Conservation (phyloP, 2,113 vertebrate genomes). For the Cnemophilus loriae region DNA sequence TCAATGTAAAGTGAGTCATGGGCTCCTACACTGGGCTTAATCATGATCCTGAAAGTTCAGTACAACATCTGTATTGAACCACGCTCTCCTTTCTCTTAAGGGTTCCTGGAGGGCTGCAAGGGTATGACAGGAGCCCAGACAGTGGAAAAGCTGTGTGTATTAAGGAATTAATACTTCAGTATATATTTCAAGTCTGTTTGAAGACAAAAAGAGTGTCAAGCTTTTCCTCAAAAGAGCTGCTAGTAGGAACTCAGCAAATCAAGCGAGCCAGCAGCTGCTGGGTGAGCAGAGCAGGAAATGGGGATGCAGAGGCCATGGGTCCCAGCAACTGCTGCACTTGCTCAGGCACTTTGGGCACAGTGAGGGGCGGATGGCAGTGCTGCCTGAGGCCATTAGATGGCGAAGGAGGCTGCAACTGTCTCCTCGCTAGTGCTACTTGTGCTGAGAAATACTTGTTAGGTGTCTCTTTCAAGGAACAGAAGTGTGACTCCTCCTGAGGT, state of each 20-base stretch:
- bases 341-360: background rate
- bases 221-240: background rate
- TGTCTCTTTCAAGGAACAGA: background rate
- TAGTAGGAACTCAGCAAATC: background rate
- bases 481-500: background rate
- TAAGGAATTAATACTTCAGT: background rate
- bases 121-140: background rate
- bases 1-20: background rate
- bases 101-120: background rate
- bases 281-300: background rate
- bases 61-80: background rate
- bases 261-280: background rate
- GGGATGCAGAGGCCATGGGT: rapidly evolving
- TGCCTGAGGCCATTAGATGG: background rate
- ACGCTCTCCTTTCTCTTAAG: background rate
- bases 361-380: background rate
- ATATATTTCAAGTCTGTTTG: background rate
- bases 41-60: background rate
- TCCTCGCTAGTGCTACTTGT: background rate
- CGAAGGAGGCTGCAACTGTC: background rate
- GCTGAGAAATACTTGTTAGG: background rate
- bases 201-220: background rate
- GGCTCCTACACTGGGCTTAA: background rate
- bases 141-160: background rate
- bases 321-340: too few relatives aligned